Percentiles rank a stretch among this genome's conserved stretches.
phyloP scores from a whole-genome alignment of 2,888 invertebrate genomes.

The Drosophila gaucha region DNA sequence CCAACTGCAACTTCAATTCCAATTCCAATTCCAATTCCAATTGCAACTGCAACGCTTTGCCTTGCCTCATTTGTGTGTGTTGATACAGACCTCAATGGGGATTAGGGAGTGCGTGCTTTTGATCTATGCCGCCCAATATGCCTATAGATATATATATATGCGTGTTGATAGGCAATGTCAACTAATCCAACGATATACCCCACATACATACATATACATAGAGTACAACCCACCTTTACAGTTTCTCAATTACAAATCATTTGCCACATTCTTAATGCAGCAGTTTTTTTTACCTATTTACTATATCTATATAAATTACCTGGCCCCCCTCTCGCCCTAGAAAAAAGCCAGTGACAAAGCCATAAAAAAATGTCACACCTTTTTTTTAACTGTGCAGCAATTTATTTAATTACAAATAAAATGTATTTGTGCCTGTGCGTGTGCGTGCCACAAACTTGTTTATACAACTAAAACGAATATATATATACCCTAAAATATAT shows the following conservation, averaged over 20 bases:
- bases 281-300: constrained; percentile 3
- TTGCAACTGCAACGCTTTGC: constrained; percentile 11
- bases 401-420: constrained; percentile 73
- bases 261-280: constrained; percentile 17
- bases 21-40: constrained; percentile 28
- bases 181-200: constrained; percentile 54
- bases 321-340: neutral
- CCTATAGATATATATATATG: constrained; percentile 8
- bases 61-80: constrained; percentile 31
- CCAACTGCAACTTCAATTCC: constrained; percentile 27
- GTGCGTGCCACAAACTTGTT: constrained; percentile 1
- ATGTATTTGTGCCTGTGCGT: constrained; percentile 38
- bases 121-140: constrained; percentile 59
- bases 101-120: constrained; percentile 80
- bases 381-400: constrained; percentile 38
- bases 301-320: constrained; percentile 57
- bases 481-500: constrained; percentile 10
- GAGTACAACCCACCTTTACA: neutral
- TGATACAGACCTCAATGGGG: constrained; percentile 83
- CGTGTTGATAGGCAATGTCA: constrained; percentile 49
- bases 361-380: constrained; percentile 82
- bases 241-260: constrained; percentile 38
- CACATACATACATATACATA: neutral
- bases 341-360: constrained; percentile 72
- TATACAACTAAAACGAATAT: constrained; percentile 10